Evolutionary conservation across 2,113 vertebrate genomes (phyloP), one percentile per base, ranked within the genome.

Genomic region (Chloropsis cyanopogon): DNA sequence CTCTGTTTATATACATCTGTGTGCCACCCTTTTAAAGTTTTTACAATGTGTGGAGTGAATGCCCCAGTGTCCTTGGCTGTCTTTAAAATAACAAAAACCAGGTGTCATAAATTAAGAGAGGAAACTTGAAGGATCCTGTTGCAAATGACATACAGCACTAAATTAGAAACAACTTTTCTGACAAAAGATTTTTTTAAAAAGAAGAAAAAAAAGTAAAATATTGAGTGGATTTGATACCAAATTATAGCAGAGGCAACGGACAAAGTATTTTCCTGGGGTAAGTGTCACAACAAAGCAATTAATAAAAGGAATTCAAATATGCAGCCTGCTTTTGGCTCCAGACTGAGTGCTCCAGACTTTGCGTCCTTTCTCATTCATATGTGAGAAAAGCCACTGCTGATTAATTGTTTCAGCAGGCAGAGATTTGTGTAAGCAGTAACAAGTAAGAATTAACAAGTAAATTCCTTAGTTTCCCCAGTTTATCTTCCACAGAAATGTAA

Each of bases 161-260:
- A 98, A 98, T 97, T 97, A 97, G 87, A 96, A 96, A 96, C 90
- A 97, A 98, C 96, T 96, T 91, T 90, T 56, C 82, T 92, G 97
- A 95, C 69, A 96, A 92, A 96, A 95, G 57, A 56, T 86, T 87
- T 49, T 85, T 63, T 42, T 16, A 10, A 88, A 91, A 52, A 46
- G 2, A 85, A 82, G 4, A 46, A 91, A 49, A 33, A 93, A 94
- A 49, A 56, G 56, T 6, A 52, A 13, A 83, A 61, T 82, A 57
- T 37, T 61, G 83, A 75, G 57, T 82, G 69, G 42, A 59, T 91
- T 82, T 75, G 47, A n/a, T 78, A 72, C 56, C 75, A 95, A 91
- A 96, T 96, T 80, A 65, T 82, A 95, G 80, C 76, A 76, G 92
- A 83, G 35, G 68, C 66, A 97, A 88, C 80, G 94, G 89, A 93